Conservation (phyloP, 1,140 invertebrate species). For the Zaprionus tsacasi region DNA sequence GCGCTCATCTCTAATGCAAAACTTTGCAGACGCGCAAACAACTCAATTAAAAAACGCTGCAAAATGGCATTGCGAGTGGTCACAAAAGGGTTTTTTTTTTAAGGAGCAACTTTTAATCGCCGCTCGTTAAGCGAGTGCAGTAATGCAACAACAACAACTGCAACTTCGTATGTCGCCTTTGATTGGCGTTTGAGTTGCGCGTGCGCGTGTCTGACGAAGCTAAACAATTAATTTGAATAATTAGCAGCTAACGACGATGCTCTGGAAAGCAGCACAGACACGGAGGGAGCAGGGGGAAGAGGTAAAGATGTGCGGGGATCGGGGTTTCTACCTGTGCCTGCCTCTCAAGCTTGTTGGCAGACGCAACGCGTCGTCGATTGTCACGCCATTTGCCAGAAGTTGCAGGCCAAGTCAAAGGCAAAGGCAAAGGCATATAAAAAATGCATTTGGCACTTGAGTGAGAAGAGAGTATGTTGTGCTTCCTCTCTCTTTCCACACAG, state of each 20-base stretch:
- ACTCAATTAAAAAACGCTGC: conserved; percentile 48
- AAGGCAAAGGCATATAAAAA: conserved; percentile 75
- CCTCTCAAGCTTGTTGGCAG: conserved; percentile 56
- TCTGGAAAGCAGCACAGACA: background rate
- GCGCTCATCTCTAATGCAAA: conserved; percentile 17
- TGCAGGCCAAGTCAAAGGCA: conserved; percentile 67
- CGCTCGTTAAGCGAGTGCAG: conserved; percentile 37
- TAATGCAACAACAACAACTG: conserved; percentile 12
- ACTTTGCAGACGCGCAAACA: conserved; percentile 39
- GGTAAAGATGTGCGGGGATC: background rate
- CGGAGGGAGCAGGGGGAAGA: background rate
- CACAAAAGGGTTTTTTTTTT: conserved; percentile 32
- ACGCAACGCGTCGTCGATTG: conserved; percentile 61
- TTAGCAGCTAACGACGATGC: conserved; percentile 75
- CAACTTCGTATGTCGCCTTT: conserved; percentile 42
- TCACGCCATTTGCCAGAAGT: conserved; percentile 74
- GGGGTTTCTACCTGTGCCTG: conserved; percentile 15
- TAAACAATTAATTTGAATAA: conserved; percentile 83
- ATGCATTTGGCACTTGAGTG: conserved; percentile 79
- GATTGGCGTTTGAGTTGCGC: conserved; percentile 80
- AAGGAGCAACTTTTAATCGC: conserved; percentile 42
- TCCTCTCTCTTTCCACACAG: background rate
- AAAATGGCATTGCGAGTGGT: conserved; percentile 29
- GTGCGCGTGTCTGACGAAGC: conserved; percentile 70
- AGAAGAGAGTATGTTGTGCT: conserved; percentile 13